phyloP scores from a whole-genome alignment of 2,888 invertebrate genomes.

The Litoditis marina region DNA sequence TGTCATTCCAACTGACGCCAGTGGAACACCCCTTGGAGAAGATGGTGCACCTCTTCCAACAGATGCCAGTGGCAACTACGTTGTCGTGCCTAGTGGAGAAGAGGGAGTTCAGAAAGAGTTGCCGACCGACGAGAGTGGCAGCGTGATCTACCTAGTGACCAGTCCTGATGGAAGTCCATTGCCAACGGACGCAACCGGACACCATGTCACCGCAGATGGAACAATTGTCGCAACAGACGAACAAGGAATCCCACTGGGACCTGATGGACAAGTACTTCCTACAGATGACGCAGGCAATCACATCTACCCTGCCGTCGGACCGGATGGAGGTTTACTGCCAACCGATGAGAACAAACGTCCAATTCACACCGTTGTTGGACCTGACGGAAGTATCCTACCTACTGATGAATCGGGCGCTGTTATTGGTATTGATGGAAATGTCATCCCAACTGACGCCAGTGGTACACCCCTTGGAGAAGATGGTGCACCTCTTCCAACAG shows the following conservation, averaged over 20 bases:
- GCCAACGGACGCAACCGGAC: constrained; percentile 25
- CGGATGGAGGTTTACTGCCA: constrained; percentile 22
- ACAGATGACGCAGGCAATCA: constrained; percentile 36
- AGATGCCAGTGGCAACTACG: constrained; percentile 22
- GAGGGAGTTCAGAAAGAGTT: constrained; percentile 25
- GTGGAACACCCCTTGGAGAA: constrained; percentile 24
- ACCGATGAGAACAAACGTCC: constrained; percentile 17
- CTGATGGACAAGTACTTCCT: constrained; percentile 33
- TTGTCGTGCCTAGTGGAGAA: constrained; percentile 22
- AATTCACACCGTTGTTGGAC: constrained; percentile 38
- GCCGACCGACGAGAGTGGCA: constrained; percentile 22
- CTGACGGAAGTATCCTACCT: constrained; percentile 25
- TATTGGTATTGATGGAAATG: constrained; percentile 19
- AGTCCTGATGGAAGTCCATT: constrained; percentile 34
- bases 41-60: constrained; percentile 24
- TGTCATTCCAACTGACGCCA: constrained; percentile 19
- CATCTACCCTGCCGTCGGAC: constrained; percentile 18
- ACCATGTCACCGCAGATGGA: constrained; percentile 20
- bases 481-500: constrained; percentile 26
- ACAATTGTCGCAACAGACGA: constrained; percentile 18
- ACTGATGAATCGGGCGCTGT: constrained; percentile 14
- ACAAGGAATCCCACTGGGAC: constrained; percentile 26
- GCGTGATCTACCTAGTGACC: constrained; percentile 28
- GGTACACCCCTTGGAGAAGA: constrained; percentile 26
- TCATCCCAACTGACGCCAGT: constrained; percentile 21